Conservation (phyloP, 2,113 vertebrate species). For the Labeo catla region DNA sequence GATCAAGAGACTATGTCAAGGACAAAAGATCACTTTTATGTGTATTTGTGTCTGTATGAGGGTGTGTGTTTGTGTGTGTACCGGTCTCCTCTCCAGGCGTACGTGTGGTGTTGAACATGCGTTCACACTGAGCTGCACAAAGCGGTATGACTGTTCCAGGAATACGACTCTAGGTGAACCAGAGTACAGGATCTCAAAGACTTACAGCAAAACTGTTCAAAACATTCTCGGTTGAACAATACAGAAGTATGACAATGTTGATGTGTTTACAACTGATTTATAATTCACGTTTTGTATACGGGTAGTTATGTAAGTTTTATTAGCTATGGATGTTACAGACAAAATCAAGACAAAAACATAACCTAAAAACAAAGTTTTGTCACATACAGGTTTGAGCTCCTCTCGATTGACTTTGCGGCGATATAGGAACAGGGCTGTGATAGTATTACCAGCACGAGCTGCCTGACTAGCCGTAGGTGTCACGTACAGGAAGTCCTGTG, state of each 20-base stretch:
- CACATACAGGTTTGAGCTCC: conserved; percentile 88
- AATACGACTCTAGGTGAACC: conserved; percentile 73
- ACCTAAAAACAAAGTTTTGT: background rate
- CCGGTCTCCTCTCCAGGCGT: conserved; percentile 79
- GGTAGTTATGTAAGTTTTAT: background rate
- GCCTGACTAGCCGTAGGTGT: conserved; percentile 85
- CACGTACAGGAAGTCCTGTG: conserved; percentile 87
- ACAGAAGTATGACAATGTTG: background rate
- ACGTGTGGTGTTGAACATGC: conserved; percentile 84
- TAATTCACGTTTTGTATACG: background rate
- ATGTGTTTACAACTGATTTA: background rate
- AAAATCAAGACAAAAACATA: background rate
- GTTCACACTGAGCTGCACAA: conserved; percentile 82
- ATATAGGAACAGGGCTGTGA: conserved; percentile 89
- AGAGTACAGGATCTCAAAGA: conserved; percentile 9
- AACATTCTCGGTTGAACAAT: background rate
- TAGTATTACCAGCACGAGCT: conserved; percentile 90
- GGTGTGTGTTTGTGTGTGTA: conserved; percentile 54
- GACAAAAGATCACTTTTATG: background rate
- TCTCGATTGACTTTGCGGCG: conserved; percentile 90
- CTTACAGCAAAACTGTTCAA: too few relatives aligned
- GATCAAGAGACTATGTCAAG: background rate
- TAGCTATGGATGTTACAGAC: background rate
- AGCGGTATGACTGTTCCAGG: conserved; percentile 81
- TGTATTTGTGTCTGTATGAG: conserved; percentile 44